Evolutionary conservation across 1,140 invertebrate species (phyloP).

Genomic region (Tenebrio molitor): DNA sequence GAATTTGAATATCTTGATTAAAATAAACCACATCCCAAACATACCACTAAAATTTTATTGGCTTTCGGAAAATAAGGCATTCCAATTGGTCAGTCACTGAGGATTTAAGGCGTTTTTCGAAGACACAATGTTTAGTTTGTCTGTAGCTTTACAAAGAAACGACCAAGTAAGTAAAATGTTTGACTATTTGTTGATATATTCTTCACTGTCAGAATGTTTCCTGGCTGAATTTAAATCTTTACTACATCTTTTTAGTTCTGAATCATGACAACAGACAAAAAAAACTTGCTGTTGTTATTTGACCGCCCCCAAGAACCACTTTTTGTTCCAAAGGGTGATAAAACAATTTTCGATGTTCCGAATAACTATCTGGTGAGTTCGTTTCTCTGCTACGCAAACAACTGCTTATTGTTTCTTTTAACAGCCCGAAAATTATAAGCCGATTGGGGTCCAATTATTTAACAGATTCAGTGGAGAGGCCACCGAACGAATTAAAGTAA

Average conservation of each 20-base stretch:
- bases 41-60: background rate
- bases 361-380: constrained; percentile 68
- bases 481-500: constrained; percentile 67
- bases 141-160: too few relatives aligned
- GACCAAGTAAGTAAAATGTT: too few relatives aligned
- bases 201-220: too few relatives aligned
- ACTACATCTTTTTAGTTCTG: too few relatives aligned
- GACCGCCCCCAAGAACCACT: constrained; percentile 81
- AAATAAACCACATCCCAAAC: constrained; percentile 1
- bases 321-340: constrained; percentile 78
- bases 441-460: constrained; percentile 66
- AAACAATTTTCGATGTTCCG: constrained; percentile 75
- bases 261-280: too few relatives aligned
- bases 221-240: too few relatives aligned
- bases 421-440: constrained; percentile 68
- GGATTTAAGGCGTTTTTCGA: too few relatives aligned
- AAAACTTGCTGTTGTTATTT: constrained; percentile 70
- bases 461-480: constrained; percentile 70
- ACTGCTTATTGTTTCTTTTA: constrained; percentile 52
- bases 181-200: too few relatives aligned
- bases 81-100: background rate
- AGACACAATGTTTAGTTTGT: too few relatives aligned
- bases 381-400: background rate
- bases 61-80: background rate
- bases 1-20: constrained; percentile 19